phyloP scores from a whole-genome alignment of 2,113 vertebrate species.

The Tupaia chinensis region DNA sequence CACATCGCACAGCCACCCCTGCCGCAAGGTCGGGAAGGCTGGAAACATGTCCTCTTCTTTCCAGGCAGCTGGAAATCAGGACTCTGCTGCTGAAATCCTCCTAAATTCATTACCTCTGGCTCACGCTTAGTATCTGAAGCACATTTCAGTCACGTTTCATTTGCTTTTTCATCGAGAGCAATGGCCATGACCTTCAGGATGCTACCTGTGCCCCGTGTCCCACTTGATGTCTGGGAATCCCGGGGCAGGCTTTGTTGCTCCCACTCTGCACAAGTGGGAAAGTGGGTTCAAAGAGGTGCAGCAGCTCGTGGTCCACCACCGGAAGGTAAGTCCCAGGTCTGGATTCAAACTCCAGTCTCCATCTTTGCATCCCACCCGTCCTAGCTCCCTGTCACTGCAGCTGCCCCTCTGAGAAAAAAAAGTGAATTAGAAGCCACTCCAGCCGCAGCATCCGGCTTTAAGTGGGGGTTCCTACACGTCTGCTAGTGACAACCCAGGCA shows the following conservation, averaged over 20 bases:
- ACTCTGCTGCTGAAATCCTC: not conserved
- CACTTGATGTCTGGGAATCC: not conserved
- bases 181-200: not conserved
- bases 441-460: not conserved
- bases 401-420: not conserved
- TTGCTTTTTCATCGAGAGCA: not conserved
- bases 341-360: accelerated
- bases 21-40: not conserved
- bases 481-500: not conserved
- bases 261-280: too few relatives aligned
- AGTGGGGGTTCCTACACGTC: accelerated
- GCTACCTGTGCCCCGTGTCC: not conserved
- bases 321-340: accelerated
- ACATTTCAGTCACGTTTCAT: not conserved
- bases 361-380: not conserved
- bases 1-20: too few relatives aligned
- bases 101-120: not conserved
- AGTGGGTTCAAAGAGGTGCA: not conserved
- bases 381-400: too few relatives aligned
- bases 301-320: not conserved
- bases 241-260: not conserved
- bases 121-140: not conserved
- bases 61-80: not conserved
- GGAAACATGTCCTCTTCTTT: not conserved
- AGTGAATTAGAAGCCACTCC: too few relatives aligned